These are phyloP conservation scores for Papilio helenus DNA, from an alignment of 1,140 invertebrate species.

Conservation along the genomic window DNA sequence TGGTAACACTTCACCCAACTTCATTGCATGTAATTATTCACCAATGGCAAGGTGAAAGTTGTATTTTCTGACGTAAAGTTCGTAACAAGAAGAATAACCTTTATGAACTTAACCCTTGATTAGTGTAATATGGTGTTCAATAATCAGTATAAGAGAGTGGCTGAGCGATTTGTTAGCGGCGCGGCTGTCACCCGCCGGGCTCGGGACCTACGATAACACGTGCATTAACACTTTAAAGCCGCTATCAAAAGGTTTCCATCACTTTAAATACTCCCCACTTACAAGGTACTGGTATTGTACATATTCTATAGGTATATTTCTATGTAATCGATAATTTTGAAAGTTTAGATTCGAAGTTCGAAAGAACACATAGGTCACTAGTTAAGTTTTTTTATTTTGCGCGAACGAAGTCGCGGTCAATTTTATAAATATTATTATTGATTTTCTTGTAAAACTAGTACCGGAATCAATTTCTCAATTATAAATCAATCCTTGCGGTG, in stretches of 20 bases:
- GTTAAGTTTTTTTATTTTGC: too few species aligned
- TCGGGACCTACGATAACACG: background rate
- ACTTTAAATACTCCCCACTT: constrained; percentile 1
- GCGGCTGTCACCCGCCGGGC: background rate
- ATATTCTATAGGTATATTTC: too few species aligned
- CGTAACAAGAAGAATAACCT: background rate
- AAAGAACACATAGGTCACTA: too few species aligned
- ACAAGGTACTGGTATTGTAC: background rate
- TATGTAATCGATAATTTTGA: too few species aligned
- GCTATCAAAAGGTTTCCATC: constrained; percentile 17
- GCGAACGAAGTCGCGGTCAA: too few species aligned
- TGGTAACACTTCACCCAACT: background rate
- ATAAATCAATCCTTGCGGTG: background rate
- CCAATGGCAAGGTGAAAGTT: background rate
- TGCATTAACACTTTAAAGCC: constrained; percentile 5
- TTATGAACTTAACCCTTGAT: background rate
- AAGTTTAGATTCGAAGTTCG: too few species aligned
- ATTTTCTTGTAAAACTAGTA: background rate
- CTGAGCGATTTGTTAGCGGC: background rate
- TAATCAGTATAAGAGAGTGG: background rate
- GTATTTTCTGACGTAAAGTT: background rate
- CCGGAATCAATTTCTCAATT: background rate
- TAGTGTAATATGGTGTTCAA: background rate
- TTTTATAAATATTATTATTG: background rate
- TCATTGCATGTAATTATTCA: background rate